Evolutionary conservation across 2,797 vertebrate genomes (phyloP), one percentile per base, ranked within the genome.

Genomic region (Eremophila alpestris): DNA sequence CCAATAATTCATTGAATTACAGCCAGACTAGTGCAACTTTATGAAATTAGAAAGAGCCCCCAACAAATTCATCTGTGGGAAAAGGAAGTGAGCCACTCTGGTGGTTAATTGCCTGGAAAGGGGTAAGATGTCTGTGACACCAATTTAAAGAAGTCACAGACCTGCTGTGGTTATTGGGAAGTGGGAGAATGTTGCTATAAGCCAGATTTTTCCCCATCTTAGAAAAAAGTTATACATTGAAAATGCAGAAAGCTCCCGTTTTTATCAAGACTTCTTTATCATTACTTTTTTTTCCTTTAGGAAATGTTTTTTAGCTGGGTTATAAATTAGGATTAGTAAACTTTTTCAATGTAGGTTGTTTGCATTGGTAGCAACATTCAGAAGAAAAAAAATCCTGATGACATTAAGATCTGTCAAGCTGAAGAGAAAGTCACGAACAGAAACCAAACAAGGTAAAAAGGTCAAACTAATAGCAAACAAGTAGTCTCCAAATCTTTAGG

Each of bases 1-100:
- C 79, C 65, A 91, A 87, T 90, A 86, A 93, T 93, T 96, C 60
- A 40, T 11, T 64, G 41, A 71, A n/a, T 87, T 45, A 70, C 45
- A 60, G 63, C 58, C 41, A 60, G 80, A 67, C 59, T 46, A 54
- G 30, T 67, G 40, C 70, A 73, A 70, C 52, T 60, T 67, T 2
- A 19, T 54, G 69, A 48, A 89, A 71, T 43, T 32, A 30, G 36
- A 55, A 88, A 56, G 27, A 24, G 1, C 18, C 69, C 77, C 45
- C 45, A 60, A 32, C 68, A 94, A 87, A 59, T 38, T 58, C 8
- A 63, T 89, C 52, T 48, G 18, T 69, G 73, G 83, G 67, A 52
- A 86, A 83, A 46, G 51, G 43, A 85, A 23, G 10, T 0, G 2
- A 83, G 16, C 24, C 30, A 51, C 41, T 75, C 27, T 49, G 49